phyloP scores from a whole-genome alignment of 2,113 vertebrate genomes.

The Lanius ludovicianus region DNA sequence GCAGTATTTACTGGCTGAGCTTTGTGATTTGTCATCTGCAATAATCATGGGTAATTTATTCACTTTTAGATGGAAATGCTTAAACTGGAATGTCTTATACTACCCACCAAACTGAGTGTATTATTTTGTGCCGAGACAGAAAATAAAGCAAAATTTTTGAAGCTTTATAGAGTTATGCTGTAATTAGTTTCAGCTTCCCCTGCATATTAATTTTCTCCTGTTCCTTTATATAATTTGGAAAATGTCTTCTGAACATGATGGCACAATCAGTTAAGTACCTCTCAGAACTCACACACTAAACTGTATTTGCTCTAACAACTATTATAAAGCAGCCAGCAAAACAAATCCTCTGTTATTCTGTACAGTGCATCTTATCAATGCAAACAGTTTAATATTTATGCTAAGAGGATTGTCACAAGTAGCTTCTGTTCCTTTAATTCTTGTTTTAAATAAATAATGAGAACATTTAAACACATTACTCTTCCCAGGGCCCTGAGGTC shows the following conservation, averaged over 20 bases:
- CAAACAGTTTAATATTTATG: conserved; percentile 87
- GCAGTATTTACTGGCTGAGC: conserved; percentile 26
- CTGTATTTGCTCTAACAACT: conserved; percentile 41
- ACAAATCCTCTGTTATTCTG: conserved; percentile 58
- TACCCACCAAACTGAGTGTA: conserved; percentile 22
- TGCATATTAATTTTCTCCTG: conserved; percentile 69
- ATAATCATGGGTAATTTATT: conserved; percentile 64
- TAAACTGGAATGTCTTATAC: conserved; percentile 50
- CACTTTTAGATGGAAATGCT: conserved; percentile 41
- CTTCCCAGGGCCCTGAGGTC: conserved; percentile 92
- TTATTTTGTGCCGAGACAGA: conserved; percentile 43
- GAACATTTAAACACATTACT: conserved; percentile 98
- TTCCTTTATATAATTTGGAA: conserved; percentile 63
- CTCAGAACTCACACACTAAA: conserved; percentile 23
- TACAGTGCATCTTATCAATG: conserved; percentile 69
- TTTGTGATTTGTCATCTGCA: conserved; percentile 64
- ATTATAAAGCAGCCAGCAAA: conserved; percentile 43
- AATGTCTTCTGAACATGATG: conserved; percentile 25
- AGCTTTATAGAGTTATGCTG: conserved; percentile 47
- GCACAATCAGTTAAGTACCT: conserved; percentile 52
- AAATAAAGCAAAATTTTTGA: conserved; percentile 60
- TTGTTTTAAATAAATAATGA: conserved; percentile 99
- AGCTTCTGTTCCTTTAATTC: conserved; percentile 96
- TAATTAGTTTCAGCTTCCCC: conserved; percentile 64
- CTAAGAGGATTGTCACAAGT: conserved; percentile 86